Evolutionary conservation across 2,888 invertebrate genomes (phyloP).

Genomic region (Spilarctia lutea): DNA sequence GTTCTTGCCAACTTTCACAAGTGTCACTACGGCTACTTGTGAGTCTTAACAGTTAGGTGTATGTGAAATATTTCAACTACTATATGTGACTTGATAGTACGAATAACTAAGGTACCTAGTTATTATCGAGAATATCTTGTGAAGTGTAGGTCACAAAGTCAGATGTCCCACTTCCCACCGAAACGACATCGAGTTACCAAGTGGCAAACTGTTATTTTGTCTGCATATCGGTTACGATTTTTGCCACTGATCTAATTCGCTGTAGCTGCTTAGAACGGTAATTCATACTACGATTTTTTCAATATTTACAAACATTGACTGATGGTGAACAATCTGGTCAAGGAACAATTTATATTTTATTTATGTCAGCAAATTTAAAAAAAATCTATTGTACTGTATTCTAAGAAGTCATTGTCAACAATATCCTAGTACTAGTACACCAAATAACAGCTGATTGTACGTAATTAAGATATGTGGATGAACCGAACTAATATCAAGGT

Average conservation of each 20-base stretch:
- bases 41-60: conserved; percentile 5
- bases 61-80: conserved; percentile 3
- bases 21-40: conserved; percentile 21
- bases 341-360: conserved; percentile 25
- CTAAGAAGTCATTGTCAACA: neutral
- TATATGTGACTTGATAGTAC: conserved; percentile 15
- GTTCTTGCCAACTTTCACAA: conserved; percentile 46
- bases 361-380: neutral
- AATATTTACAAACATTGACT: conserved; percentile 18
- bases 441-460: neutral
- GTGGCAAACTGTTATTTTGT: conserved; percentile 75
- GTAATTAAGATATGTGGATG: neutral
- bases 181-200: conserved; percentile 72
- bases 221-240: conserved; percentile 57
- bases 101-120: conserved; percentile 29
- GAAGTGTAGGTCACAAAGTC: conserved; percentile 73
- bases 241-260: conserved; percentile 61
- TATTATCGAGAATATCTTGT: conserved; percentile 65
- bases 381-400: neutral
- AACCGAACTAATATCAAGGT: neutral
- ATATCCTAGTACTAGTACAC: neutral
- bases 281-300: neutral
- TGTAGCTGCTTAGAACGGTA: conserved; percentile 32
- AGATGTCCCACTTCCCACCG: conserved; percentile 79
- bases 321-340: conserved; percentile 29